Base-by-base conservation (phyloP, 2,888 invertebrate species). In the Caradrina kadenii region DNA sequence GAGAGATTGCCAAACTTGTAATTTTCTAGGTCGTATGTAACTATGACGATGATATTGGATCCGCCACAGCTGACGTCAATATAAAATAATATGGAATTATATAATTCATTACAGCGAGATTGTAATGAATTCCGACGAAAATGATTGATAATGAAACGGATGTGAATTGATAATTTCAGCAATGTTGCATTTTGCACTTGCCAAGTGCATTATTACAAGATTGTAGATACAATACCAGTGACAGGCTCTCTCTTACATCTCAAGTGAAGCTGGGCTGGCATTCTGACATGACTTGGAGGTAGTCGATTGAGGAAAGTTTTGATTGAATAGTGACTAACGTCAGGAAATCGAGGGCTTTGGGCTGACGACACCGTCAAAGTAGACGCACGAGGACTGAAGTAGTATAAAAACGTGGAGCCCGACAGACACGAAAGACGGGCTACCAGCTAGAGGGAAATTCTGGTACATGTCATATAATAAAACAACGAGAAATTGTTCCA, bases 11-110 rank as follows among this genome's bases (percentile, higher is more conserved):
- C 69, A 77, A 85, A 87, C 80, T 80, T 80, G 80, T 79, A 76
- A 73, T 73, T 80, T 89, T 90, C 84, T 92, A 87, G 92, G 92
- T 91, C 91, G 87, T 80, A 76, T 80, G 81, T 79, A 74, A 73
- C 70, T 59, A 81, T 81, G 85, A 86, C 80, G 79, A 81, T 63
- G 55, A 26, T 66, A 68, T 63, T 64, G 75, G 65, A 81, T 85
- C 85, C 86, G 84, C 69, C 56, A 69, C 55, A 31, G 39, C 49
- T 76, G 72, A 80, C 71, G 73, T 67, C n/a, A 62, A 69, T 55
- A 15, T 31, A 35, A 63, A 19, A 45, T 54, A 60, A 53, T 21
- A 59, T 61, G 31, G 26, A 10, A 75, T 76, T 79, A 80, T 64
- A 61, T 73, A 79, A 69, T 31, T 49, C 19, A 56, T 42, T 19